phyloP scores from a whole-genome alignment of 1,140 invertebrate species.

The Pseudomyrmex cubaensis region DNA sequence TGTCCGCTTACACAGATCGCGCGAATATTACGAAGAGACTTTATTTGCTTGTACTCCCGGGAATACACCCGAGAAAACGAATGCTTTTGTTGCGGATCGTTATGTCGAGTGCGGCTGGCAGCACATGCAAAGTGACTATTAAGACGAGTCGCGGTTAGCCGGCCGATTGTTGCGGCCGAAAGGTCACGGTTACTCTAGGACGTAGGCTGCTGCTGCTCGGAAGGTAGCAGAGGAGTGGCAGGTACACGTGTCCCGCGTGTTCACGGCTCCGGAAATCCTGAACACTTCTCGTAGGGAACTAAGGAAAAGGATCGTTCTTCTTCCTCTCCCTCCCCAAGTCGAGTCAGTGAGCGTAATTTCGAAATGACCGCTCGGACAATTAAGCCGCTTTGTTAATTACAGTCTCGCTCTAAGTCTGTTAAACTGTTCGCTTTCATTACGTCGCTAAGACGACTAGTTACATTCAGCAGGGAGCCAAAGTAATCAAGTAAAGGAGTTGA shows the following conservation, averaged over 20 bases:
- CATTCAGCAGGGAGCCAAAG: no score
- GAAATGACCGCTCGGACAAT: neutral
- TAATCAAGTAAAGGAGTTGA: neutral
- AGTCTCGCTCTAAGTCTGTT: neutral
- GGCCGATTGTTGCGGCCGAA: constrained; percentile 61
- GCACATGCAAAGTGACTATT: constrained; percentile 50
- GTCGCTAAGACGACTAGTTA: neutral
- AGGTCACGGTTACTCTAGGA: constrained; percentile 67
- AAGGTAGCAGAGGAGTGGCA: constrained; percentile 23
- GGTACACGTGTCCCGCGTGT: constrained; percentile 17
- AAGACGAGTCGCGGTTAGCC: constrained; percentile 10
- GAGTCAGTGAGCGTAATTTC: neutral
- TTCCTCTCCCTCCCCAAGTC: no score
- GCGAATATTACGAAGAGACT: neutral
- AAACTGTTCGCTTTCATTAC: neutral
- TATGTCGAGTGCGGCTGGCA: neutral
- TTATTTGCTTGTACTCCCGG: neutral
- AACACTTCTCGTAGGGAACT: constrained; percentile 1
- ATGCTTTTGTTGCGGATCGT: constrained; percentile 39
- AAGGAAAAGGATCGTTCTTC: neutral
- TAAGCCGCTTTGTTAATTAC: constrained; percentile 1
- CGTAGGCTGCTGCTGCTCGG: constrained; percentile 46
- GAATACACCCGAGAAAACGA: neutral
- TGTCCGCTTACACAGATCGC: neutral
- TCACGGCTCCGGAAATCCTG: constrained; percentile 21